A percentile compares a stretch with the other conserved stretches of the same genome.
Conservation (phyloP, 2,888 invertebrate species). For the Diarsia brunnea region DNA sequence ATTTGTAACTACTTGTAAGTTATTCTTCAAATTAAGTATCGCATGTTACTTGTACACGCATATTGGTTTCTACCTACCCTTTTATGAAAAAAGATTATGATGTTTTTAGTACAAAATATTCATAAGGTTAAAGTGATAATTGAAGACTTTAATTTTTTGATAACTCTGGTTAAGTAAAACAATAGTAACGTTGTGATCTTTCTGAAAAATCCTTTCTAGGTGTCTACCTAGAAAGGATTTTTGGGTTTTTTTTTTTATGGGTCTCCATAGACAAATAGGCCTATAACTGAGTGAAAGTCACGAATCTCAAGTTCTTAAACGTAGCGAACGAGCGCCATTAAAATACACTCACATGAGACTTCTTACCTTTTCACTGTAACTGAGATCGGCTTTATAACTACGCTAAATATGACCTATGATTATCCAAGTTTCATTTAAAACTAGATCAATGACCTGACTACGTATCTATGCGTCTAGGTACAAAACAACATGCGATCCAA, state of each 20-base stretch:
- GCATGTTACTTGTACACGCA: constrained; percentile 22
- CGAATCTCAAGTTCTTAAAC: not conserved
- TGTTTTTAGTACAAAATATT: too few species aligned
- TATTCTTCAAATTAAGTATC: constrained; percentile 24
- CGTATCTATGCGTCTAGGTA: not conserved
- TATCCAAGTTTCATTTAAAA: not conserved
- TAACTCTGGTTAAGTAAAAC: not conserved
- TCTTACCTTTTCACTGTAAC: not conserved
- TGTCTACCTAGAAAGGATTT: too few species aligned
- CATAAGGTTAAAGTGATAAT: too few species aligned
- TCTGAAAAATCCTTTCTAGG: not conserved
- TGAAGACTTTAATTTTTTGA: too few species aligned
- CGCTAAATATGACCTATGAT: not conserved
- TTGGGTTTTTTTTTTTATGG: too few species aligned
- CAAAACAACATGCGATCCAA: not conserved
- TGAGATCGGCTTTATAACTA: not conserved
- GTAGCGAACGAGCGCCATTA: too few species aligned
- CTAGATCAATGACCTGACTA: not conserved
- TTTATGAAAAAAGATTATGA: not conserved
- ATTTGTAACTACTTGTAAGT: constrained; percentile 54
- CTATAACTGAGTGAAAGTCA: not conserved
- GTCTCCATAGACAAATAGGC: too few species aligned
- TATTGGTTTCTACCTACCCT: constrained; percentile 9
- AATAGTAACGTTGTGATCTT: not conserved
- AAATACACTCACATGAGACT: not conserved